A percentile compares a stretch with the other conserved stretches of the same genome.
These are phyloP conservation scores for Oriolus oriolus DNA, from an alignment of 2,113 vertebrate species.

Conservation along the genomic window DNA sequence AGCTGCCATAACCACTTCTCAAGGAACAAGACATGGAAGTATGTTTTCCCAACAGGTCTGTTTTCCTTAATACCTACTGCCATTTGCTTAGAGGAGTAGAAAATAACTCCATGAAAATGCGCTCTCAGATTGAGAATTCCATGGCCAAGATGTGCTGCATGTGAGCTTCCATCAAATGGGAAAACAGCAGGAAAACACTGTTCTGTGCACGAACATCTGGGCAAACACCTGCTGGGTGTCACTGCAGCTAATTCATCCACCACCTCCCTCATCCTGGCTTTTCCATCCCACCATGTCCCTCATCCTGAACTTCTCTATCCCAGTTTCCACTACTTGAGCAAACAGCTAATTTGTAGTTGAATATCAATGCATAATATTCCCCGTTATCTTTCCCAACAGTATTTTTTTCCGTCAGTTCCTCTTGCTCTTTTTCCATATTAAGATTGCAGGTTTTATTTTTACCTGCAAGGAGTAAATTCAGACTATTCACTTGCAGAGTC, in stretches of 20 bases:
- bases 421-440: background rate
- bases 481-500: background rate
- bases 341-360: background rate
- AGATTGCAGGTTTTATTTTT: background rate
- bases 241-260: background rate
- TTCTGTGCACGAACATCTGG: background rate
- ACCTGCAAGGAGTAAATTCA: background rate
- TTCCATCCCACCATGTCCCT: background rate
- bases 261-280: background rate
- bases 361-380: background rate
- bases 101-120: background rate
- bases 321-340: background rate
- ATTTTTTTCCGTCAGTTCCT: background rate
- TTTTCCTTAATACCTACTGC: background rate
- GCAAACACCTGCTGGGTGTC: background rate
- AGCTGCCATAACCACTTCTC: background rate
- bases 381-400: rapidly evolving
- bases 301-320: background rate
- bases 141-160: rapidly evolving
- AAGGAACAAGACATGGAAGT: background rate
- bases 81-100: background rate
- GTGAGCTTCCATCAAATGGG: background rate
- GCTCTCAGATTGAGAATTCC: background rate
- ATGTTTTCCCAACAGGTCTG: background rate
- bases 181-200: background rate